phyloP scores from a whole-genome alignment of 2,113 vertebrate species.

The Maccullochella peelii region DNA sequence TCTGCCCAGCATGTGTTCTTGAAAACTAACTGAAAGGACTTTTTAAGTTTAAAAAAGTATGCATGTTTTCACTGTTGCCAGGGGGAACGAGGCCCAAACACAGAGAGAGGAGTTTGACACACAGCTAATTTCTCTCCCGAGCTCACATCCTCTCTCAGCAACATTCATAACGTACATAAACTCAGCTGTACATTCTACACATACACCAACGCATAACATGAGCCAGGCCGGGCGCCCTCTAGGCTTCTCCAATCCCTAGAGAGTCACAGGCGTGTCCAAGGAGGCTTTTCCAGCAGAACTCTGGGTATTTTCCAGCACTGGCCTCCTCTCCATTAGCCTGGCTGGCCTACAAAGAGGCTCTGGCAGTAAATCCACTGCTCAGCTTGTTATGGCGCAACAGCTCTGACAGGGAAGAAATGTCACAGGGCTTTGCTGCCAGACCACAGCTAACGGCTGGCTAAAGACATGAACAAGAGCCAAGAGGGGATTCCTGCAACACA shows the following conservation, averaged over 20 bases:
- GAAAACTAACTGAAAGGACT: conserved; percentile 29
- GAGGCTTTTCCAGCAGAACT: conserved; percentile 73
- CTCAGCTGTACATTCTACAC: conserved; percentile 43
- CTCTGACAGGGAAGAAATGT: conserved; percentile 74
- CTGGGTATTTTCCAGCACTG: conserved; percentile 75
- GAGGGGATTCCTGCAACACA: conserved; percentile 74
- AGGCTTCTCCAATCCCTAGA: conserved; percentile 49
- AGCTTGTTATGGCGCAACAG: conserved; percentile 73
- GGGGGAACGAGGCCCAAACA: conserved; percentile 76
- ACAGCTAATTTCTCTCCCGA: conserved; percentile 71
- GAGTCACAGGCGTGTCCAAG: conserved; percentile 70
- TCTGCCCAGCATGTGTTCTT: conserved; percentile 17
- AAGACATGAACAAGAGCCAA: conserved; percentile 55
- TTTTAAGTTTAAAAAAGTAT: conserved; percentile 51
- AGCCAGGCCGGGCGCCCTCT: conserved; percentile 62
- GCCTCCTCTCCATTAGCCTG: conserved; percentile 69
- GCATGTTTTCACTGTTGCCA: conserved; percentile 81
- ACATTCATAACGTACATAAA: conserved; percentile 46
- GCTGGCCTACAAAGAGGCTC: conserved; percentile 71
- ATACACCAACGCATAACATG: conserved; percentile 40
- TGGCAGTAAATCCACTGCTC: conserved; percentile 76
- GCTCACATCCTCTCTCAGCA: conserved; percentile 65
- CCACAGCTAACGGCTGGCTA: conserved; percentile 73
- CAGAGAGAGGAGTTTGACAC: conserved; percentile 67
- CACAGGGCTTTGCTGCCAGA: conserved; percentile 69